These are phyloP conservation scores for Drosophila pegasa DNA, from an alignment of 2,888 invertebrate species.

Conservation along the genomic window DNA sequence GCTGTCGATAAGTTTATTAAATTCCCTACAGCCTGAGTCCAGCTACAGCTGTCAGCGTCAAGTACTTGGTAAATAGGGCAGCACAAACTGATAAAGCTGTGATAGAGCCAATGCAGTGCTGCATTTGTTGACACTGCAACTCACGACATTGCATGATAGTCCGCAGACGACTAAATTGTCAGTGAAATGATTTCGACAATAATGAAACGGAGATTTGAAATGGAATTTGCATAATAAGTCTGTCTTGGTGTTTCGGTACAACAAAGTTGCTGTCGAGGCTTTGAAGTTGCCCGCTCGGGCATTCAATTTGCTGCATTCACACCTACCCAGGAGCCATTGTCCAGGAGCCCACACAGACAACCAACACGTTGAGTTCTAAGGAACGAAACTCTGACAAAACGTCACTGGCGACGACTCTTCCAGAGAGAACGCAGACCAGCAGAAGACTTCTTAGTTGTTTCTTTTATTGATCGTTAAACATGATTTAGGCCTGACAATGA, in stretches of 20 bases:
- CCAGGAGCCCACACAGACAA: constrained; percentile 57
- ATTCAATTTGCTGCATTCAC: constrained; percentile 66
- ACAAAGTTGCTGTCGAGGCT: constrained; percentile 61
- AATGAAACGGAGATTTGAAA: constrained; percentile 24
- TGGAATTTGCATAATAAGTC: constrained; percentile 22
- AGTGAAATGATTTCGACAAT: constrained; percentile 10
- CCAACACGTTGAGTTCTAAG: constrained; percentile 48
- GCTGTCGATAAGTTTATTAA: constrained; percentile 39
- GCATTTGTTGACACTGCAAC: constrained; percentile 63
- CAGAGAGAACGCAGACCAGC: constrained; percentile 11
- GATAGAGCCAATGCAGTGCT: constrained; percentile 55
- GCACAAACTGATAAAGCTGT: constrained; percentile 46
- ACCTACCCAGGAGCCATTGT: constrained; percentile 40
- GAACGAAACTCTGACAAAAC: constrained; percentile 57
- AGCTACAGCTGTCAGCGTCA: constrained; percentile 71
- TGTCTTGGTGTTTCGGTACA: constrained; percentile 25
- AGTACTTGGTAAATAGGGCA: constrained; percentile 68
- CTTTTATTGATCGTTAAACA: constrained; percentile 79
- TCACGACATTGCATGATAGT: constrained; percentile 13
- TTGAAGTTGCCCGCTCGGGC: constrained; percentile 64
- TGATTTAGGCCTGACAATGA: constrained; percentile 78
- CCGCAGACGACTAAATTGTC: constrained; percentile 15
- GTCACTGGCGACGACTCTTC: constrained; percentile 1
- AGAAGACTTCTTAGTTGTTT: constrained; percentile 29
- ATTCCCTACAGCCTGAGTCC: constrained; percentile 18